phyloP scores from a whole-genome alignment of 2,888 invertebrate genomes.

The Lamellibrachia satsuma region DNA sequence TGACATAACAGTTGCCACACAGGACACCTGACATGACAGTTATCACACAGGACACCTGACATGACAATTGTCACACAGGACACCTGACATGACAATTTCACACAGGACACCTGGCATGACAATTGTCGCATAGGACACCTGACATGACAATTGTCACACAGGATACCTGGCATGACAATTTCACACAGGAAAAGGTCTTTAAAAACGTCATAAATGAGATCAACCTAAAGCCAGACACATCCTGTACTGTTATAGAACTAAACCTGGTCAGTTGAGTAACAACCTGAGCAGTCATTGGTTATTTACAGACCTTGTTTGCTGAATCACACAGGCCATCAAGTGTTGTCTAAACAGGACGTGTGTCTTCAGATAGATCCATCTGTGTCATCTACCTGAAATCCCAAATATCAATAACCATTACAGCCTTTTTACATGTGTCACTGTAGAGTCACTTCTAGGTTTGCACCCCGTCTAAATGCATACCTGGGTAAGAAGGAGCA shows the following conservation, averaged over 20 bases:
- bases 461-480: neutral
- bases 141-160: too few species aligned
- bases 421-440: neutral
- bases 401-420: neutral
- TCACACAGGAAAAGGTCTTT: too few species aligned
- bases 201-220: too few species aligned
- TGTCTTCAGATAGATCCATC: neutral
- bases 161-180: too few species aligned
- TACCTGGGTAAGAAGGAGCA: neutral
- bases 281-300: neutral
- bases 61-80: too few species aligned
- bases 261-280: neutral
- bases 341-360: neutral
- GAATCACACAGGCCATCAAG: neutral
- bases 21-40: too few species aligned
- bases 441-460: neutral
- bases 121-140: too few species aligned
- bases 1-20: too few species aligned
- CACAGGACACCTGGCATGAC: too few species aligned
- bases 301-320: neutral
- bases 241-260: neutral
- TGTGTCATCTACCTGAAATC: neutral
- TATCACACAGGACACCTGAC: too few species aligned
- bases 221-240: neutral
- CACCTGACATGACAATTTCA: too few species aligned